phyloP scores from a whole-genome alignment of 2,113 vertebrate species.

The Haemorhous mexicanus region DNA sequence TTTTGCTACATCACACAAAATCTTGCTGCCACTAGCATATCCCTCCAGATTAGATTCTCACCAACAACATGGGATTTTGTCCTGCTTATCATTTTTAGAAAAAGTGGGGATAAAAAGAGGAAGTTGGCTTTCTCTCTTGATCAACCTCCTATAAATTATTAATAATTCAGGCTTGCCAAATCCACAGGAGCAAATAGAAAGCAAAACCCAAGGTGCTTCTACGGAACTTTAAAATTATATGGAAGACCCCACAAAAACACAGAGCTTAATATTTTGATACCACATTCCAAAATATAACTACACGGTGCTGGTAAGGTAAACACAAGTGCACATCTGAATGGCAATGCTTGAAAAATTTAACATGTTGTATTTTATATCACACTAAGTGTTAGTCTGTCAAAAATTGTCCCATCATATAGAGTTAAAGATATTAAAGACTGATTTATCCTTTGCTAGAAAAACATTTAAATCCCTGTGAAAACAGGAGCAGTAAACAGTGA shows the following conservation, averaged over 20 bases:
- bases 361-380: not conserved
- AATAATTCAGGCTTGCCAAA: not conserved
- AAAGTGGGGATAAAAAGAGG: not conserved
- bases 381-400: not conserved
- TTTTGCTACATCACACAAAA: not conserved
- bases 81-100: not conserved
- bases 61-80: not conserved
- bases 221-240: not conserved
- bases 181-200: not conserved
- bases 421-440: not conserved
- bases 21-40: not conserved
- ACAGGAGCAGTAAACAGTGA: constrained; percentile 42
- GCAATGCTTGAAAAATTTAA: not conserved
- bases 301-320: not conserved
- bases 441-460: not conserved
- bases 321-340: not conserved
- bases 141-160: not conserved
- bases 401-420: not conserved
- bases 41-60: not conserved
- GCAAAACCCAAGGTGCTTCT: not conserved
- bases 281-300: not conserved
- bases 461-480: constrained; percentile 19
- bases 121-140: not conserved
- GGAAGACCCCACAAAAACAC: not conserved
- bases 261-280: not conserved